Evolutionary conservation across 2,888 invertebrate species (phyloP).

Genomic region (Actias luna): DNA sequence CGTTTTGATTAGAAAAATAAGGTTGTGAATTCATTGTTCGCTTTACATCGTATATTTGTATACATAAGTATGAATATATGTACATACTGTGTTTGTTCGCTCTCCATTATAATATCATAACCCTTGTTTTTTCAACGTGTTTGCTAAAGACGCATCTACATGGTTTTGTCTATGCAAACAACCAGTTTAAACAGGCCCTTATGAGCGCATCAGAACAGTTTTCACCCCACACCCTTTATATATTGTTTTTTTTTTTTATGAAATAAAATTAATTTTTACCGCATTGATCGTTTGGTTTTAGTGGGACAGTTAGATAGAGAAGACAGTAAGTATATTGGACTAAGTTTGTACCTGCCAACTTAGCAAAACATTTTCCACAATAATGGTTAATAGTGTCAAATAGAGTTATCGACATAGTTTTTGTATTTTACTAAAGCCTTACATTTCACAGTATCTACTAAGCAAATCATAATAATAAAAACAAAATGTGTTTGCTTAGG

Average conservation of each 20-base stretch:
- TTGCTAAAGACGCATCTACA: constrained; percentile 78
- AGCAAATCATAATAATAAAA: background rate
- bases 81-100: constrained; percentile 24
- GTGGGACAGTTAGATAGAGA: background rate
- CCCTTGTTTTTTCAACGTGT: constrained; percentile 80
- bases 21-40: constrained; percentile 40
- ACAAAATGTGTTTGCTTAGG: no score
- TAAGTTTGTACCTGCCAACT: background rate
- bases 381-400: background rate
- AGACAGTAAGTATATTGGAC: background rate
- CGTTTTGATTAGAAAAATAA: constrained; percentile 57
- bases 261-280: constrained; percentile 38
- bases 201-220: constrained; percentile 63
- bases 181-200: constrained; percentile 71
- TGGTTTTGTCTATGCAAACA: constrained; percentile 74
- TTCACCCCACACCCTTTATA: constrained; percentile 59
- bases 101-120: constrained; percentile 28
- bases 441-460: background rate
- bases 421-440: no score
- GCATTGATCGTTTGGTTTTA: constrained; percentile 24
- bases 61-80: constrained; percentile 37
- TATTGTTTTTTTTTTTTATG: constrained; percentile 53
- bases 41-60: constrained; percentile 43
- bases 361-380: background rate
- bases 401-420: no score